Base-by-base conservation (phyloP, 2,797 vertebrate genomes). In the Apogon hyalosoma region DNA sequence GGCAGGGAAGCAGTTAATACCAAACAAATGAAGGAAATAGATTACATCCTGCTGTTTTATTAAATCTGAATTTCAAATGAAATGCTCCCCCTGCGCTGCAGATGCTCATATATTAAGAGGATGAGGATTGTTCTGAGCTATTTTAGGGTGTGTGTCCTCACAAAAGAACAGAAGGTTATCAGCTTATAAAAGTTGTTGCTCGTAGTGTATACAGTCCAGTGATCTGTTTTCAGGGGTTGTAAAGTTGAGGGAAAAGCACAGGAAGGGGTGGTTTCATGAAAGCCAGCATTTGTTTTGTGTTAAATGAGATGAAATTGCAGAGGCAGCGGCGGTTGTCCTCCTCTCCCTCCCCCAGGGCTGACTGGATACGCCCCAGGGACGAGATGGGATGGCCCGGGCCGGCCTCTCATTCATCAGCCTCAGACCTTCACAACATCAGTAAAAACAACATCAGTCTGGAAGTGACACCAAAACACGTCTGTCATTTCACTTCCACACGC, bases 11-110 rank as follows among this genome's bases (percentile, higher is more conserved):
- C 94, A 94, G 93, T 95, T 95, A 95, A 95, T 94, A 96, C 95
- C 93, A 95, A 94, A 95, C 95, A 95, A 96, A 95, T 96, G 95
- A 96, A 95, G 94, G 94, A 94, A 96, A 95, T 94, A 93, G 94
- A 96, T 96, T 96, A 95, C 95, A 96, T 93, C 92, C 92, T 94
- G 91, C 93, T 94, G 93, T 94, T 96, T 97, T 76, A 83, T 97
- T 96, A 96, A 95, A 97, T 96, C 95, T 96, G 94, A 97, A 96
- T 97, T 97, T 96, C 95, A 96, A 96, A 98, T 97, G 90, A 95
- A 95, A 94, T 92, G 93, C 90, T 87, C 92, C 93, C 92, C 88
- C 86, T 88, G 89, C 87, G 95, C 92, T 88, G 88, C 84, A 87
- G 87, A 60, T 52, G 36, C 39, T 67, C 50, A 58, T 69, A 68